Evolutionary conservation across 2,113 vertebrate genomes (phyloP), one percentile per base, ranked within the genome.

Genomic region (Epinephelus lanceolatus): DNA sequence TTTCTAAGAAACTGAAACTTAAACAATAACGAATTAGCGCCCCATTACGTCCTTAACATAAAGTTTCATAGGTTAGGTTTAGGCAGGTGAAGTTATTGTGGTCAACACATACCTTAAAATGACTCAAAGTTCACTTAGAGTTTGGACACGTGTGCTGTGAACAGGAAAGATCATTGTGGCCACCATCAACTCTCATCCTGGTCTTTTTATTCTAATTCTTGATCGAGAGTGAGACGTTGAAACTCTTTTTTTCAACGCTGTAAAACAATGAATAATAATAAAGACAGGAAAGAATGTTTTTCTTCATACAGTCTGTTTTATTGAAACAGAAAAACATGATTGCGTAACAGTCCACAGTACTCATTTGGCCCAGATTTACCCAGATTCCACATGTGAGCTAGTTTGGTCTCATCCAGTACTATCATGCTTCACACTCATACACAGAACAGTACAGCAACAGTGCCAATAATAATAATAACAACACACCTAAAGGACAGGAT

Each of bases 401-500:
- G 23, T 49, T n/a, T 3, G 4, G 51, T 52, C n/a, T 65, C 3
- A 23, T 19, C 11, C 42, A 10, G 6, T n/a, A 15, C 25, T 9
- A 65, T 55, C 37, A 42, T 78, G 21, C 62, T 25, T 81, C 17
- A 40, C 52, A 75, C 9, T 80, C 62, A 74, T 25, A 61, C 30
- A 66, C 37, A 69, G 6, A 69, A 75, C 30, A 3, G 30, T 1
- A 55, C n/a, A 27, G 2, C 70, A 71, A 51, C 47, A 81, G 55
- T 1, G 71, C 9, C 49, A 56, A 27, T 27, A 27, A 27, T 27
- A 27, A n/a, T 27, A 27, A n/a, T 37, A 66, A 59, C 51, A 73
- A 59, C 61, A 71, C 60, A 71, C n/a, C 15, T 47, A 51, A 71
- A 81, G 17, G 27, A 68, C 62, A 14, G 47, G 72, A 68, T 40